Percentiles rank a stretch among this genome's conserved stretches.
Evolutionary conservation across 2,888 invertebrate species (phyloP).

Genomic region (Philhelius pedissequus): DNA sequence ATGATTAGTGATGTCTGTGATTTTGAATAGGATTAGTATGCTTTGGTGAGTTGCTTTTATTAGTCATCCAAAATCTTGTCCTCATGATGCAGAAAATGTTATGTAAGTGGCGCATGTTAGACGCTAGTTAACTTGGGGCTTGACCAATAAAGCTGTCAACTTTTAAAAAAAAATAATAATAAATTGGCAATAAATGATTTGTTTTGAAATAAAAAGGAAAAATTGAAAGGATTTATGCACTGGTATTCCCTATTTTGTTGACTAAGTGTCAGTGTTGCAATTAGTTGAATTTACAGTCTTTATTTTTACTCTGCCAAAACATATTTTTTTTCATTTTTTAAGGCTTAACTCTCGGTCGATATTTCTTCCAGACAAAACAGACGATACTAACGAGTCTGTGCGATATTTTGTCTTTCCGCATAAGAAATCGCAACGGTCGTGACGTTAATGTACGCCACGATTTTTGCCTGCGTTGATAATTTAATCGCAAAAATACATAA

Average conservation of each 20-base stretch:
- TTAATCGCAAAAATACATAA: too few species aligned
- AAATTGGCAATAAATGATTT: background rate
- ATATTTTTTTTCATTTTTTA: too few species aligned
- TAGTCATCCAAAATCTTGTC: conserved; percentile 31
- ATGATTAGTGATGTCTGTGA: conserved; percentile 18
- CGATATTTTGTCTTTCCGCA: too few species aligned
- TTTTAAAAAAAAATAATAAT: background rate
- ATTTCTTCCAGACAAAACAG: too few species aligned
- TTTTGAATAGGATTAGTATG: conserved; percentile 11
- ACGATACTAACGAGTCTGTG: too few species aligned
- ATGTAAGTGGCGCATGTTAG: conserved; percentile 35
- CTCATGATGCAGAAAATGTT: conserved; percentile 1
- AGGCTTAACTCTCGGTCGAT: too few species aligned
- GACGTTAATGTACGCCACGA: too few species aligned
- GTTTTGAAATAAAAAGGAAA: background rate
- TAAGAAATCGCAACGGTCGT: too few species aligned
- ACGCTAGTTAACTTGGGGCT: conserved; percentile 31
- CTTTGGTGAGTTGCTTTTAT: background rate
- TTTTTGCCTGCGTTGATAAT: too few species aligned
- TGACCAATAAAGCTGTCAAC: conserved; percentile 52
- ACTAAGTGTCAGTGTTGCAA: too few species aligned
- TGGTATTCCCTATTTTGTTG: background rate
- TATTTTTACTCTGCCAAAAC: too few species aligned
- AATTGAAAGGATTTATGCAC: background rate
- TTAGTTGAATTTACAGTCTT: too few species aligned